Percentiles rank a stretch among this genome's conserved stretches.
Evolutionary conservation across 2,113 vertebrate genomes (phyloP).

Genomic region (Clarias macrocephalus): DNA sequence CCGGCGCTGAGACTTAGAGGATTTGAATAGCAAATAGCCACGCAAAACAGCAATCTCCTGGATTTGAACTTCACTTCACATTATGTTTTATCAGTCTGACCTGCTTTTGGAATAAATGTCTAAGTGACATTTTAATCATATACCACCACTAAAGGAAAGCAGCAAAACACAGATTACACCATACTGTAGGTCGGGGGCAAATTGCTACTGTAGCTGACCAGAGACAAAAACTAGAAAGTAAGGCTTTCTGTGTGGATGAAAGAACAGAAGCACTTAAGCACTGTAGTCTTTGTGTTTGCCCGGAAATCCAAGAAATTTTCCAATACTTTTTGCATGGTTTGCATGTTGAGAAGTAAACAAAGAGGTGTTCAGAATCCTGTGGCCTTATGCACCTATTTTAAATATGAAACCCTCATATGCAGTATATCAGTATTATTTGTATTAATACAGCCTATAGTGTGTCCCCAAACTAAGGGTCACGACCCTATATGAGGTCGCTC

Average conservation of each 20-base stretch:
- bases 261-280: neutral
- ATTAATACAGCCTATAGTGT: neutral
- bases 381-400: neutral
- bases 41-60: slow-evolving; percentile 45
- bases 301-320: neutral
- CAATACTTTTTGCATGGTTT: neutral
- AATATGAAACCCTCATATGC: neutral
- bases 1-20: neutral
- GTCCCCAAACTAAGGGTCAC: neutral
- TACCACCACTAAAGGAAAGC: neutral
- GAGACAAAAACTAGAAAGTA: neutral
- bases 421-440: neutral
- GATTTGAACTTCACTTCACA: slow-evolving; percentile 4
- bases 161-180: neutral
- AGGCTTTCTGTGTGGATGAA: neutral
- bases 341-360: slow-evolving; percentile 6
- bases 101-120: neutral
- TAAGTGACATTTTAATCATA: neutral
- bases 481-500: neutral
- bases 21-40: slow-evolving; percentile 54
- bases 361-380: neutral
- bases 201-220: neutral
- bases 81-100: neutral
- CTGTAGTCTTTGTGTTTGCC: neutral
- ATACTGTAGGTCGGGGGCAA: neutral